These are phyloP conservation scores for Mythimna albipuncta DNA, from an alignment of 2,888 invertebrate species.

Conservation along the genomic window DNA sequence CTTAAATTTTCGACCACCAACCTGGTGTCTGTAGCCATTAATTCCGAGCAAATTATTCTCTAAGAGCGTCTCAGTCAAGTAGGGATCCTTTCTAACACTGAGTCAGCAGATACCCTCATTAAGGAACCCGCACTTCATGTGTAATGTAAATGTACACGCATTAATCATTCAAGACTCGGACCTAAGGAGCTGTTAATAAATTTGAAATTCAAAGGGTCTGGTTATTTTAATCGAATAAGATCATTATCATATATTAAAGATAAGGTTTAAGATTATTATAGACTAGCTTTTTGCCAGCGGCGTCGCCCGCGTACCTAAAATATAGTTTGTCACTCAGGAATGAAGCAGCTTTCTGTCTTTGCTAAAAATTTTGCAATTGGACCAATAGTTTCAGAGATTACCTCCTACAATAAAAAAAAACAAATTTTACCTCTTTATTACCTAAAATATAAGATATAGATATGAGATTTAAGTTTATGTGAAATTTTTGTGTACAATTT, in stretches of 20 bases:
- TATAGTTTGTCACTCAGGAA: too few relatives aligned
- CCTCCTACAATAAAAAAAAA: too few relatives aligned
- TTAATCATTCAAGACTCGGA: slow-evolving; percentile 43
- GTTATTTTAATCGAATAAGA: not conserved
- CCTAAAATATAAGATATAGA: too few relatives aligned
- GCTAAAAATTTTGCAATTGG: too few relatives aligned
- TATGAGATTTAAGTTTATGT: too few relatives aligned
- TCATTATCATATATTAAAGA: not conserved
- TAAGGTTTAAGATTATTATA: too few relatives aligned
- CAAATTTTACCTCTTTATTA: too few relatives aligned
- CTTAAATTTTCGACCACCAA: slow-evolving; percentile 21
- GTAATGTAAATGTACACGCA: slow-evolving; percentile 31
- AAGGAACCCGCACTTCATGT: slow-evolving; percentile 26
- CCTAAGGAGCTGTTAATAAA: slow-evolving; percentile 20
- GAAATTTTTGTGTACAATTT: too few relatives aligned
- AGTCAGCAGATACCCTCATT: slow-evolving; percentile 39
- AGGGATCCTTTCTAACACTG: slow-evolving; percentile 10
- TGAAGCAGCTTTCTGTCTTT: too few relatives aligned
- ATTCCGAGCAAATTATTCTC: slow-evolving; percentile 37
- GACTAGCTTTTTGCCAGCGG: too few relatives aligned
- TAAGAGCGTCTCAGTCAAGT: slow-evolving; percentile 18
- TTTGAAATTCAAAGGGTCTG: slow-evolving; percentile 9
- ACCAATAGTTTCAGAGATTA: too few relatives aligned
- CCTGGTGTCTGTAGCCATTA: slow-evolving; percentile 25
- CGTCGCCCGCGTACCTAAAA: too few relatives aligned